Evolutionary conservation across 2,113 vertebrate species (phyloP).

Genomic region (Sorex araneus): DNA sequence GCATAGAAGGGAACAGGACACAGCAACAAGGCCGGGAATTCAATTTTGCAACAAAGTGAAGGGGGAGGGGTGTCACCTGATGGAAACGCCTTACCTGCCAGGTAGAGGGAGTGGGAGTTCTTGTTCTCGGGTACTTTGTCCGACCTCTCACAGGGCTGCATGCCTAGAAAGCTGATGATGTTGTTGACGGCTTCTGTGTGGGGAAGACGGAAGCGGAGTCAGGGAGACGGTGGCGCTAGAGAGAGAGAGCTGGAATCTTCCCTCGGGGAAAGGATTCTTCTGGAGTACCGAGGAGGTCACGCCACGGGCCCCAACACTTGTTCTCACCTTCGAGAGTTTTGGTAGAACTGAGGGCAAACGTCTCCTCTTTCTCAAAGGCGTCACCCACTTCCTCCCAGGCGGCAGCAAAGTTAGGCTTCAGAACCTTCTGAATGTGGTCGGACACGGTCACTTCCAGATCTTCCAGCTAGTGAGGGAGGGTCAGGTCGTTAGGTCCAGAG

Average conservation of each 20-base stretch:
- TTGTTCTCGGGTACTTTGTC: slow-evolving; percentile 99
- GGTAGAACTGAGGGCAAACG: slow-evolving; percentile 96
- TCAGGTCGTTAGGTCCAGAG: neutral
- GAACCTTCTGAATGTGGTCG: slow-evolving; percentile 97
- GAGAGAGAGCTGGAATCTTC: neutral
- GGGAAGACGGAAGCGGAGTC: slow-evolving; percentile 8
- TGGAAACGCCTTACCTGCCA: slow-evolving; percentile 92
- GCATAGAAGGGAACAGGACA: neutral
- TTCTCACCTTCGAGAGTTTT: slow-evolving; percentile 96
- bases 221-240: neutral
- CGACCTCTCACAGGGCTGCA: slow-evolving; percentile 98
- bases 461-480: slow-evolving; percentile 91
- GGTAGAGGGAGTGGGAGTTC: slow-evolving; percentile 96
- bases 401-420: slow-evolving; percentile 97
- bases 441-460: slow-evolving; percentile 96
- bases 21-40: neutral
- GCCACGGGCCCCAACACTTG: neutral
- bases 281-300: neutral
- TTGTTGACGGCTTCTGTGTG: slow-evolving; percentile 96
- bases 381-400: slow-evolving; percentile 99
- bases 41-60: neutral
- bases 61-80: neutral
- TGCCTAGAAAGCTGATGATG: slow-evolving; percentile 97
- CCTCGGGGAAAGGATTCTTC: slow-evolving; percentile 6
- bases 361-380: slow-evolving; percentile 98